Evolutionary conservation across 2,797 vertebrate genomes (phyloP).

Genomic region (Poeciliopsis gracilis): DNA sequence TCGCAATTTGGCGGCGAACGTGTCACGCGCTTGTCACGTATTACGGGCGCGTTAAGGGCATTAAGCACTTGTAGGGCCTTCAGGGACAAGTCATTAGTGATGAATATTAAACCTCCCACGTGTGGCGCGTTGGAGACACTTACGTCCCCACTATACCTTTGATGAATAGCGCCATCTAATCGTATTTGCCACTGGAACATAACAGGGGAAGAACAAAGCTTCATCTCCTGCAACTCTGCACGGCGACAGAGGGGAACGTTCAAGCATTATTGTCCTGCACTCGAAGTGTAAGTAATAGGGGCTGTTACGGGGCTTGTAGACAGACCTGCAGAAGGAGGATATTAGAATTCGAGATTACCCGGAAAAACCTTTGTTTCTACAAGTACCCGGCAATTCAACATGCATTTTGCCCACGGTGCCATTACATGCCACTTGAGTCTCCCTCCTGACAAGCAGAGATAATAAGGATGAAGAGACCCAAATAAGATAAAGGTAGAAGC

Average conservation of each 20-base stretch:
- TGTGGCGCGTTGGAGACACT: conserved; percentile 18
- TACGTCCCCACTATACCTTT: conserved; percentile 31
- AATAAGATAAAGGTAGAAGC: conserved; percentile 45
- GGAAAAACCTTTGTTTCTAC: conserved; percentile 45
- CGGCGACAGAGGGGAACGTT: conserved; percentile 41
- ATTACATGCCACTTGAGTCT: conserved; percentile 53
- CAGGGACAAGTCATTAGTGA: conserved; percentile 49
- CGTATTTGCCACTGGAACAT: conserved; percentile 31
- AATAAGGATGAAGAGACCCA: conserved; percentile 49
- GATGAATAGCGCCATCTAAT: conserved; percentile 52
- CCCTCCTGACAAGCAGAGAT: conserved; percentile 44
- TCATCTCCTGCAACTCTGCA: conserved; percentile 20
- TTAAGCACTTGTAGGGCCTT: conserved; percentile 58
- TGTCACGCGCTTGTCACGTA: conserved; percentile 41
- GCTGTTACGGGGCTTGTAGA: conserved; percentile 50
- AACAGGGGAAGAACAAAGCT: conserved; percentile 34
- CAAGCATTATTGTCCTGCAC: conserved; percentile 57
- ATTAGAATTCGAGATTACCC: conserved; percentile 25
- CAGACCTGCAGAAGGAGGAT: conserved; percentile 52
- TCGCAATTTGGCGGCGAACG: conserved; percentile 43
- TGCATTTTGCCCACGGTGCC: conserved; percentile 41
- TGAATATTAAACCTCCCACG: conserved; percentile 56
- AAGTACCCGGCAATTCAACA: conserved; percentile 46
- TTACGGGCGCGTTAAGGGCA: conserved; percentile 53
- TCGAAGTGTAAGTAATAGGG: conserved; percentile 52